Evolutionary conservation across 2,888 invertebrate species (phyloP).

Genomic region (Brenthis ino): DNA sequence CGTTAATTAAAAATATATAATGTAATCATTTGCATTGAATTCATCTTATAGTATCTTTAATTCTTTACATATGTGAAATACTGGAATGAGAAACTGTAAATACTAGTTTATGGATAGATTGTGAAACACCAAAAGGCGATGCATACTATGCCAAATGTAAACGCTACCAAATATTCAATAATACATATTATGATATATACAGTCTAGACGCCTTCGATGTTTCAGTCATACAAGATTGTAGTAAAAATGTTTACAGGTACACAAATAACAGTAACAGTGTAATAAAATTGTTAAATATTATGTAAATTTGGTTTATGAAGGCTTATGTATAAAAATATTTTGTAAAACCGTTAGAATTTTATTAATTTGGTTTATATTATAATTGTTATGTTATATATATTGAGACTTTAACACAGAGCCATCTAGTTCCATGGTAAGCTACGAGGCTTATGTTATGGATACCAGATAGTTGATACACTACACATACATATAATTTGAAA

Average conservation of each 20-base stretch:
- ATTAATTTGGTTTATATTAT: neutral
- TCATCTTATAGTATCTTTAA: neutral
- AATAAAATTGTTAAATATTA: neutral
- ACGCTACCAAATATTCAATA: slow-evolving; percentile 52
- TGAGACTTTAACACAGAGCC: too few species aligned
- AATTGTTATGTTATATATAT: too few species aligned
- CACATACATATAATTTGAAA: too few species aligned
- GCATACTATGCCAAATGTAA: slow-evolving; percentile 70
- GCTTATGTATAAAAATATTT: neutral
- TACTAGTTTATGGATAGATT: slow-evolving; percentile 72
- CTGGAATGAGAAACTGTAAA: slow-evolving; percentile 55
- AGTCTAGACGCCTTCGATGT: slow-evolving; percentile 59
- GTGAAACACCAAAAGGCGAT: slow-evolving; percentile 76
- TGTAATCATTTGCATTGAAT: too few species aligned
- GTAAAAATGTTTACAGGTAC: slow-evolving; percentile 5
- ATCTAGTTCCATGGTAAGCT: too few species aligned
- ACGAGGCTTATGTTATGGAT: too few species aligned
- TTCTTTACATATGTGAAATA: slow-evolving; percentile 62
- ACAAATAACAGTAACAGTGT: too few species aligned
- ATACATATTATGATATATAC: slow-evolving; percentile 54
- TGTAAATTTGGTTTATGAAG: too few species aligned
- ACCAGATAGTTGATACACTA: too few species aligned
- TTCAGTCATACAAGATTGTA: slow-evolving; percentile 43
- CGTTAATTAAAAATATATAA: too few species aligned
- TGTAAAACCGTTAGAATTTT: neutral